phyloP scores from a whole-genome alignment of 92 coral and sea anemone genomes.

The Metridium senile region DNA sequence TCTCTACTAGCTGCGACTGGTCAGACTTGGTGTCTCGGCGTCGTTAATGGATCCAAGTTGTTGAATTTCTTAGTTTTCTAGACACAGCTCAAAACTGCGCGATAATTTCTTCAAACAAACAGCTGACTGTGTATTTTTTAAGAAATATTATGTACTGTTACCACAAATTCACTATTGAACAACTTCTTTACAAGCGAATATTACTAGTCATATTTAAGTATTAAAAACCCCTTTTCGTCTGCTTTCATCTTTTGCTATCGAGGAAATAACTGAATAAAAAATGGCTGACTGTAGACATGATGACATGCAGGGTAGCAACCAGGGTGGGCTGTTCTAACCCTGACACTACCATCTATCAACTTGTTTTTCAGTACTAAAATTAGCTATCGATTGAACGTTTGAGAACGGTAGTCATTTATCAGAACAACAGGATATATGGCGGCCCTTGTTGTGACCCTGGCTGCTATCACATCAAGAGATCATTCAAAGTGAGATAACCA shows the following conservation, averaged over 20 bases:
- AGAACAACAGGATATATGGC: slow-evolving; percentile 42
- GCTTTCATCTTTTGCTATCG: not conserved
- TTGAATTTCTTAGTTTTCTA: not conserved
- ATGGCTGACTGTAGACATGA: not conserved
- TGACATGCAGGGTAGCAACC: not conserved
- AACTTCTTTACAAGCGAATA: no score
- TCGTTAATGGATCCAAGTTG: slow-evolving; percentile 40
- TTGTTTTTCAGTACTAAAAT: slow-evolving; percentile 28
- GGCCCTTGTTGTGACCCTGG: slow-evolving; percentile 21
- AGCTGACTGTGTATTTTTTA: no score
- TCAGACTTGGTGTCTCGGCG: slow-evolving; percentile 22
- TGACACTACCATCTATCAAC: slow-evolving; percentile 31
- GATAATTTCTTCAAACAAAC: slow-evolving; percentile 2
- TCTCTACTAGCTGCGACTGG: slow-evolving; percentile 11
- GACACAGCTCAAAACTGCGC: not conserved
- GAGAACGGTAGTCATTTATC: slow-evolving; percentile 27
- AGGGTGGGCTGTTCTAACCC: slow-evolving; percentile 20
- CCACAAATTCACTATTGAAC: no score
- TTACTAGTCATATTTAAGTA: no score
- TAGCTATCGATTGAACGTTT: slow-evolving; percentile 39
- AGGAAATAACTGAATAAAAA: no score
- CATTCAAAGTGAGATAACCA: slow-evolving; percentile 25
- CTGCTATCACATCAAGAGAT: slow-evolving; percentile 25
- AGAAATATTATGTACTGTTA: no score
- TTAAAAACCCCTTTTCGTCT: not conserved